Evolutionary conservation across 2,113 vertebrate species (phyloP).

Genomic region (Nematolebias whitei): DNA sequence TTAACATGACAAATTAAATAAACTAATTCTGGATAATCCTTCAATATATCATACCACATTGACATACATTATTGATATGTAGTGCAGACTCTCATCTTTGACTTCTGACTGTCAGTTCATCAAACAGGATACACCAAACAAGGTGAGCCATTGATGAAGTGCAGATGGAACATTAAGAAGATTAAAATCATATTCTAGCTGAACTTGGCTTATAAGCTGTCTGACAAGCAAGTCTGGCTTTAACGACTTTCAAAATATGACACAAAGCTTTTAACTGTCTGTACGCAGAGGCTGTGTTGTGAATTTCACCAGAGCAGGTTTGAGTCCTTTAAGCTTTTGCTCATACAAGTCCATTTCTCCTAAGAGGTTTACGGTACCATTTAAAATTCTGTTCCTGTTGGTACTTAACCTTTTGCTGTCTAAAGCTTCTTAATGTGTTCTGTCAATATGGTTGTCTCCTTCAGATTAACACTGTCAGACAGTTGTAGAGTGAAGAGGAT

Average conservation of each 20-base stretch:
- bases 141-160: slow-evolving; percentile 65
- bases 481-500: slow-evolving; percentile 46
- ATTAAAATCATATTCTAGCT: slow-evolving; percentile 64
- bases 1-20: slow-evolving; percentile 80
- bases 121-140: slow-evolving; percentile 23
- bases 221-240: slow-evolving; percentile 21
- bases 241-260: slow-evolving; percentile 14
- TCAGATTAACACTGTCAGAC: slow-evolving; percentile 56
- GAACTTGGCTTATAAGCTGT: slow-evolving; percentile 8
- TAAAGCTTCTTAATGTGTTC: slow-evolving; percentile 66
- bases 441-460: slow-evolving; percentile 47
- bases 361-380: slow-evolving; percentile 68
- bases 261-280: slow-evolving; percentile 20
- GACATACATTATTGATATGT: slow-evolving; percentile 69
- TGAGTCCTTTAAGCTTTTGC: slow-evolving; percentile 49
- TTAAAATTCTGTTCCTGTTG: slow-evolving; percentile 66
- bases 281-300: slow-evolving; percentile 41
- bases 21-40: slow-evolving; percentile 82
- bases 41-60: slow-evolving; percentile 58
- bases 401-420: slow-evolving; percentile 61
- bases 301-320: slow-evolving; percentile 58
- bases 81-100: slow-evolving; percentile 60
- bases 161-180: slow-evolving; percentile 65
- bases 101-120: slow-evolving; percentile 58
- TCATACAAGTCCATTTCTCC: slow-evolving; percentile 56